Percentiles rank a stretch among this genome's conserved stretches.
phyloP scores from a whole-genome alignment of 2,888 invertebrate genomes.

The Andrena bucephala region DNA sequence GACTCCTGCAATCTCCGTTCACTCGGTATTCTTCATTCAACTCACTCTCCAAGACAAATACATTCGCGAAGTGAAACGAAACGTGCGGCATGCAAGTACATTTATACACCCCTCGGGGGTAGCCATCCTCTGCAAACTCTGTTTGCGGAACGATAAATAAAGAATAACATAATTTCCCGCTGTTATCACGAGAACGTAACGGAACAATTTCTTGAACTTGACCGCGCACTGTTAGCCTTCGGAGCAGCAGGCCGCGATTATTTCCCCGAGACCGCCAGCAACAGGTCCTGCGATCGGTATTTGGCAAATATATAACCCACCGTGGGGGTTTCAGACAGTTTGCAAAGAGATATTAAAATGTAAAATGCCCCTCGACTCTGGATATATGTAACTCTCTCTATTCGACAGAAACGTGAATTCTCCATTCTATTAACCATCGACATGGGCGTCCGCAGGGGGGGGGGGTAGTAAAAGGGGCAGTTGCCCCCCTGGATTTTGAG shows the following conservation, averaged over 20 bases:
- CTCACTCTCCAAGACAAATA: not conserved
- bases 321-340: constrained; percentile 36
- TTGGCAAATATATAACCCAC: constrained; percentile 58
- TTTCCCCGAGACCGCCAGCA: constrained; percentile 48
- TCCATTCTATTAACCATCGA: not conserved
- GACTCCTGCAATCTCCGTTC: too few relatives aligned
- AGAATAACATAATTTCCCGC: constrained; percentile 30
- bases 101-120: not conserved
- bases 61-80: not conserved
- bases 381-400: not conserved
- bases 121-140: not conserved
- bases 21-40: not conserved
- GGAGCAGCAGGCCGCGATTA: constrained; percentile 35
- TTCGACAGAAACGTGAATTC: constrained; percentile 5
- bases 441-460: too few relatives aligned
- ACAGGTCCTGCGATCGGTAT: constrained; percentile 64
- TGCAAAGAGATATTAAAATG: constrained; percentile 58
- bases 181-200: constrained; percentile 13
- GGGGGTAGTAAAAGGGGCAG: too few relatives aligned
- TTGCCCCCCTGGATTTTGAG: too few relatives aligned
- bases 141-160: constrained; percentile 28
- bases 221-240: constrained; percentile 24
- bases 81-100: not conserved
- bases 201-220: constrained; percentile 41
- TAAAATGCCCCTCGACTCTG: not conserved